These are phyloP conservation scores for Ophiothrix spiculata DNA, from an alignment of 35 echinoderm and acorn worm species.

Conservation along the genomic window DNA sequence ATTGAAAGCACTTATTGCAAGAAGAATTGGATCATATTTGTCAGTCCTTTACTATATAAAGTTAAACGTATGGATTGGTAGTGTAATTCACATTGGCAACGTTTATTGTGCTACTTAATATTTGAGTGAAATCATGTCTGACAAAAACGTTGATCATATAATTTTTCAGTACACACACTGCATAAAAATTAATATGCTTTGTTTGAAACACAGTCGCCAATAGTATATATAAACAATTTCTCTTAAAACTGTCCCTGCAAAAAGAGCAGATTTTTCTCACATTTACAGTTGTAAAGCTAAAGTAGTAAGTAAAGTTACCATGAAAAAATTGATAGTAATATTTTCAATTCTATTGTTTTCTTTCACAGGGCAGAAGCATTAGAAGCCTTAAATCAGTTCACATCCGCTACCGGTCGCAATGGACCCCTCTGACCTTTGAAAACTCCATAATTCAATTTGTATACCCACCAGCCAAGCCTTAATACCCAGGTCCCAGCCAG, in stretches of 20 bases:
- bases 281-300: not conserved
- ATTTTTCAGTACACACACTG: not conserved
- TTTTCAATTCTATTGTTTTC: not conserved
- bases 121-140: too few species aligned
- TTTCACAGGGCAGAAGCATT: constrained; percentile 38
- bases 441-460: not conserved
- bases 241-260: not conserved
- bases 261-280: not conserved
- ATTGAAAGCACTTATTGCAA: too few species aligned
- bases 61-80: too few species aligned
- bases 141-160: too few species aligned
- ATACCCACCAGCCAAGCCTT: constrained; percentile 12
- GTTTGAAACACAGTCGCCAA: not conserved
- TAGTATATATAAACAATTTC: not conserved
- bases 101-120: too few species aligned
- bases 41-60: too few species aligned
- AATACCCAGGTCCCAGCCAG: not conserved
- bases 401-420: constrained; percentile 28
- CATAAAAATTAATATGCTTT: not conserved
- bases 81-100: too few species aligned
- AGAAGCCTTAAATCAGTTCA: constrained; percentile 38
- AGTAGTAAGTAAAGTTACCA: not conserved
- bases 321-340: not conserved
- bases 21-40: too few species aligned
- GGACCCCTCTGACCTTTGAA: constrained; percentile 28